Base-by-base conservation (phyloP, 2,797 vertebrate genomes). In the Schizothorax lantsangensis region DNA sequence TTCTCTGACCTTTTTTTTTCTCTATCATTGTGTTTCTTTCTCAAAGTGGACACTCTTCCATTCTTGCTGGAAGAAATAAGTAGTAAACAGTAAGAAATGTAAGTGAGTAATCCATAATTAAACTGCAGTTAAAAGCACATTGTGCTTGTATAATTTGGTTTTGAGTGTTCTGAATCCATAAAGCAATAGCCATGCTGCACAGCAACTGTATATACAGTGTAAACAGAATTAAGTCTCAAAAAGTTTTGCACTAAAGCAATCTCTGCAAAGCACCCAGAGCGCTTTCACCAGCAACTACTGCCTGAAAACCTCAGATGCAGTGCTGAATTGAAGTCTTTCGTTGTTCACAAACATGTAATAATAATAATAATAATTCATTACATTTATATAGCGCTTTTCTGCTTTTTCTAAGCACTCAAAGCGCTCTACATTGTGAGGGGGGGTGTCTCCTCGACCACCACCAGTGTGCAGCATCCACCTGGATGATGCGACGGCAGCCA, bases 211-310 rank as follows among this genome's bases (percentile, higher is more conserved):
- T 69, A 82, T 36, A 74, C 10, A 5, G 54, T 74, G 54, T 62
- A 47, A 83, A 83, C 81, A 57, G 33, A 83, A 83, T 71, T 52
- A 72, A 84, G 74, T 40, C 71, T 83, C 38, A 73, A 83, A 83
- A 62, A 71, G 69, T 74, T 83, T 83, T 59, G 62, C 38, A 74
- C 38, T 19, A 57, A 74, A 74, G 82, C 52, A 84, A 62, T 84
- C 38, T 83, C 69, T 3, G 3, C 38, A 62, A 84, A 74, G 54
- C 52, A 54, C 80, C 69, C 52, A 74, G 38, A 83, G 71, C 17
- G 2, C 66, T 74, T 83, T 74, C 17, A 83, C 43, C 26, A 74
- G n/a, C 69, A 59, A 45, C 69, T 57, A 21, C 52, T 73, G 36
- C 81, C 81, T 83, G 52, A 6, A 23, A 73, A 40, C 11, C 38